Evolutionary conservation across 1,140 invertebrate species (phyloP).

Genomic region (Whitmania pigra): DNA sequence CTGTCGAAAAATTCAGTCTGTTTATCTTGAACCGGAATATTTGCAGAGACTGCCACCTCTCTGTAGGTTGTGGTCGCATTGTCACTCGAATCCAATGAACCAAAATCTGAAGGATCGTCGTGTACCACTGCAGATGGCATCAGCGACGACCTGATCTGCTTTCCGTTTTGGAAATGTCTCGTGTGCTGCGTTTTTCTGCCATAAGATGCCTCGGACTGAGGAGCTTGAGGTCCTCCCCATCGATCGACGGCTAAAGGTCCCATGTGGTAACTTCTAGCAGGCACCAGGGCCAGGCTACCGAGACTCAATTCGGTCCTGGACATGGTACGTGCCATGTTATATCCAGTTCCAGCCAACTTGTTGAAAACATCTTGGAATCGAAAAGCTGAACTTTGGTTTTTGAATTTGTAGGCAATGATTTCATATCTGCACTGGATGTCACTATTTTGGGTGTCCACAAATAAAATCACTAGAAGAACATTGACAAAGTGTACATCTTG

Average conservation of each 20-base stretch:
- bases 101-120: not conserved
- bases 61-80: conserved; percentile 4
- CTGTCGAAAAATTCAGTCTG: not conserved
- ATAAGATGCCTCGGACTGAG: not conserved
- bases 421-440: not conserved
- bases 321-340: not conserved
- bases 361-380: conserved; percentile 11
- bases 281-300: not conserved
- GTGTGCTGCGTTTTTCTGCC: not conserved
- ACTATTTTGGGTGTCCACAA: not conserved
- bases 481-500: conserved; percentile 14
- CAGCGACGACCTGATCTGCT: not conserved
- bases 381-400: not conserved
- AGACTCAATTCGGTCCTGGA: not conserved
- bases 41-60: conserved; percentile 12
- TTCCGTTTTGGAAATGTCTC: not conserved
- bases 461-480: conserved; percentile 9
- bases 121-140: not conserved
- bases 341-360: not conserved
- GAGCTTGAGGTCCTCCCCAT: conserved; percentile 1
- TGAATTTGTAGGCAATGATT: conserved; percentile 17
- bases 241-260: conserved; percentile 11
- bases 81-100: conserved; percentile 3
- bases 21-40: not conserved
- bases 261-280: conserved; percentile 10